Conservation (phyloP, 2,888 invertebrate genomes). For the Orchestes rusci region DNA sequence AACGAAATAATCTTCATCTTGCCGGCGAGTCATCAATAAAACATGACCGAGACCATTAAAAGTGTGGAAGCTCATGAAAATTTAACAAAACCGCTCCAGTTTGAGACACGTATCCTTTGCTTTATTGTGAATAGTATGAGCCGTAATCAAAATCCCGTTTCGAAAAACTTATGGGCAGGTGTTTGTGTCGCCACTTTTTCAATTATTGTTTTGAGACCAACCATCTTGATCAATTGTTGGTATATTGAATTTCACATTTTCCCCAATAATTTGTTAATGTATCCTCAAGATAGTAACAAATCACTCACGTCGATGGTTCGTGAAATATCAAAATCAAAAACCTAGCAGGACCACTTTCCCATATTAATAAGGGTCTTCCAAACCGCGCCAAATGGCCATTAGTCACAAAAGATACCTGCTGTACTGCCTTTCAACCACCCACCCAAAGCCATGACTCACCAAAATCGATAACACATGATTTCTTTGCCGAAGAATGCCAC, state of each 20-base stretch:
- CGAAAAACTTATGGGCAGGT: constrained; percentile 1
- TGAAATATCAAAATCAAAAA: background rate
- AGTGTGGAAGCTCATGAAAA: constrained; percentile 21
- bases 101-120: constrained; percentile 3
- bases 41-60: constrained; percentile 14
- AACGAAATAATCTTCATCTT: constrained; percentile 6
- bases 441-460: too few species aligned
- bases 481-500: too few species aligned
- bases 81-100: constrained; percentile 6
- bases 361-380: too few species aligned
- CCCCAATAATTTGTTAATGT: background rate
- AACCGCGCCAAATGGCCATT: too few species aligned
- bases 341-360: too few species aligned
- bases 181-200: too few species aligned
- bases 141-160: constrained; percentile 6
- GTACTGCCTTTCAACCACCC: too few species aligned
- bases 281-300: background rate
- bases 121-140: background rate
- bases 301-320: background rate
- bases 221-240: background rate
- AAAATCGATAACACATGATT: too few species aligned
- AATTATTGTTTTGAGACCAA: too few species aligned
- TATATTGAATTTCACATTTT: background rate
- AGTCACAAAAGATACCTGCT: background rate
- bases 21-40: constrained; percentile 9